A percentile compares a stretch with the other conserved stretches of the same genome.
Evolutionary conservation across 2,888 invertebrate species (phyloP).

Genomic region (Loripinus fragilis): DNA sequence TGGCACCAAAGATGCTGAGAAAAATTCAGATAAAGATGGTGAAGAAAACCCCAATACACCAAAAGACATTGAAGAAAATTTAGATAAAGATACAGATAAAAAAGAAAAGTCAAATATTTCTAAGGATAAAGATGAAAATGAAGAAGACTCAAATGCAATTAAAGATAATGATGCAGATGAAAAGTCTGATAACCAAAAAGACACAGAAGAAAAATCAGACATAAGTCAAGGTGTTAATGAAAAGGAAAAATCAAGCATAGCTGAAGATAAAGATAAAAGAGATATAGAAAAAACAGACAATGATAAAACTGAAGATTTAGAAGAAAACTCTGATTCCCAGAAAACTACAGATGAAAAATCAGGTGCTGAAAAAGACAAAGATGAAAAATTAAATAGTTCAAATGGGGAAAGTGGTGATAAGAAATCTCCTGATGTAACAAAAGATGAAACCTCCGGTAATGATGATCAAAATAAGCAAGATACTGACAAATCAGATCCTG

Average conservation of each 20-base stretch:
- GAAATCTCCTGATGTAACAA: constrained; percentile 9
- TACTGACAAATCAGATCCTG: constrained; percentile 19
- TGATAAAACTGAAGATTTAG: not conserved
- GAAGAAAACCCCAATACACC: no score
- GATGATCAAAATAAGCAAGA: constrained; percentile 2
- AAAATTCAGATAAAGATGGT: no score
- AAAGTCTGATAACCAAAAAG: not conserved
- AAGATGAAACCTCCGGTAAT: constrained; percentile 4
- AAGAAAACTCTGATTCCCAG: not conserved
- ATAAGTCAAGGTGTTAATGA: not conserved
- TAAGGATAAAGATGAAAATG: not conserved
- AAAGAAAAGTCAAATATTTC: not conserved
- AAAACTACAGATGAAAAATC: constrained; percentile 16
- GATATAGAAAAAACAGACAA: not conserved
- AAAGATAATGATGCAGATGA: not conserved
- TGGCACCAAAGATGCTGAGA: not conserved
- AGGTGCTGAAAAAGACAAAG: not conserved
- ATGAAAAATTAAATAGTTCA: not conserved
- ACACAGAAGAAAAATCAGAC: not conserved
- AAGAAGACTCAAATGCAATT: not conserved
- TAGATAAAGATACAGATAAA: no score
- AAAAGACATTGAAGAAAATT: not conserved
- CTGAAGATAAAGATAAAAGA: not conserved
- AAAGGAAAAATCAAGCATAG: not conserved
- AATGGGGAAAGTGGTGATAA: not conserved